Evolutionary conservation across 2,888 invertebrate genomes (phyloP).

Genomic region (Dicyrtomina minuta): DNA sequence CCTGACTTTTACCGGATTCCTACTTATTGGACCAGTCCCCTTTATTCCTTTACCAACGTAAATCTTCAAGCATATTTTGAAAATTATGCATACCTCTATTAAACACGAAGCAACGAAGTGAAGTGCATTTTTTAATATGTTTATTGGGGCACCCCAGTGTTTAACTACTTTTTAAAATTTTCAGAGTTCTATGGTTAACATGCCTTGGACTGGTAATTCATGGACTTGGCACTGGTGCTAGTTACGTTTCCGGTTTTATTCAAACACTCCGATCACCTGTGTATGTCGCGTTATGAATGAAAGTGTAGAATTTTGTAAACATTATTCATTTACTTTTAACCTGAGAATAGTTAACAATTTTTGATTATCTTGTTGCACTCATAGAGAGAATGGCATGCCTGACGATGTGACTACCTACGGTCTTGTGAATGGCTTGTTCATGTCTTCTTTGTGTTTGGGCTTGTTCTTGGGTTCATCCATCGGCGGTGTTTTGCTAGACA

Average conservation of each 20-base stretch:
- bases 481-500: constrained; percentile 55
- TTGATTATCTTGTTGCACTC: too few species aligned
- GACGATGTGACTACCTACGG: constrained; percentile 87
- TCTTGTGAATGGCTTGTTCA: constrained; percentile 84
- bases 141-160: too few species aligned
- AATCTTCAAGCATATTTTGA: background rate
- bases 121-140: too few species aligned
- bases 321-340: background rate
- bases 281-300: too few species aligned
- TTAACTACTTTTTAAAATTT: background rate
- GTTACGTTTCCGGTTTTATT: constrained; percentile 82
- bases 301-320: constrained; percentile 57
- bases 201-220: constrained; percentile 73
- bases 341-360: background rate
- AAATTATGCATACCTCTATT: too few species aligned
- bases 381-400: constrained; percentile 72
- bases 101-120: too few species aligned
- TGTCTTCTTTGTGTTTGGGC: constrained; percentile 70
- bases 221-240: constrained; percentile 81
- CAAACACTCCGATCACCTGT: constrained; percentile 77
- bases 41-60: constrained; percentile 68
- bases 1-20: constrained; percentile 68
- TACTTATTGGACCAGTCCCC: constrained; percentile 77
- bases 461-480: constrained; percentile 48
- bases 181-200: constrained; percentile 62